Base-by-base conservation (phyloP, 1,140 invertebrate species). In the Eulimnadia texana region DNA sequence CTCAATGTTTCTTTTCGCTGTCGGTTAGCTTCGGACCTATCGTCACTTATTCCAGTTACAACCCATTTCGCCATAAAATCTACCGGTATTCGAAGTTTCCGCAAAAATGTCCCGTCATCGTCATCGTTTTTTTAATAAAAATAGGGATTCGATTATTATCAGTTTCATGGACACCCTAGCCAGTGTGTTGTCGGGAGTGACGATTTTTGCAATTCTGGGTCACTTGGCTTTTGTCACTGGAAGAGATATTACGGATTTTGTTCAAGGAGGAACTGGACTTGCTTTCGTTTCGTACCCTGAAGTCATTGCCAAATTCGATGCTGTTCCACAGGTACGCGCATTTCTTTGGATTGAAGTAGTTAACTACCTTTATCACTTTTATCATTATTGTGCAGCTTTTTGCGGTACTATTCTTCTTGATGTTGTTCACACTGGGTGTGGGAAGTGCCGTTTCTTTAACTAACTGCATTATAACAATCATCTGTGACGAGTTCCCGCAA, bases 1-100 rank as follows among this genome's bases (percentile, higher is more conserved):
- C 75, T 6, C 78, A 79, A 66, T 77, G 76, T 61, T 76, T 76
- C 63, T 80, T 79, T 67, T 79, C 77, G 16, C 74, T 78, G 23
- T 72, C 72, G 23, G 74, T 79, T 11, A 72, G 73, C 0, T 72
- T 78, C 19, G 78, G 78, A n/a, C 71, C 73, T 6, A 69, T 79
- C 19, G 72, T 77, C 1, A 77, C 77, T 62, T 73, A 77, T 22
- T 72, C 75, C 13, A 77, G 74, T 47, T 79, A 78, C 66, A 80
- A 79, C 66, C 70, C 71, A 29, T 78, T 77, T 60, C 66, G 71
- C 16, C 73, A 77, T 57, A 76, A 76, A 61, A 73, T 73, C 25
- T 75, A 75, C 67, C 73, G 72, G 76, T 78, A 72, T 64, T 57
- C 29, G 27, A 11, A 49, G 11, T 19, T 13, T 2, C 10, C 19